phyloP scores from a whole-genome alignment of 2,113 vertebrate species.

The Ginglymostoma cirratum region DNA sequence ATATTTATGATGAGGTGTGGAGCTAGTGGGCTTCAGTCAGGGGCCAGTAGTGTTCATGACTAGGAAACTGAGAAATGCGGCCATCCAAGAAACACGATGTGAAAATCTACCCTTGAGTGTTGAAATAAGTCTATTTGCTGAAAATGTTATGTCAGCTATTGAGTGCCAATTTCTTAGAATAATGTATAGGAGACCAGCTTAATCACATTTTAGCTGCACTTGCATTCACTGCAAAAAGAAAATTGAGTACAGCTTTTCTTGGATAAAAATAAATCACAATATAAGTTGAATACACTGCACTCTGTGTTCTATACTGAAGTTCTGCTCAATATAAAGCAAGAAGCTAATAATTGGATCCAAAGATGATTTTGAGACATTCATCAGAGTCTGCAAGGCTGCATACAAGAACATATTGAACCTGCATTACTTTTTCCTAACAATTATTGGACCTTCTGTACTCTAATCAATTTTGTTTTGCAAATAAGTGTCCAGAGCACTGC shows the following conservation, averaged over 20 bases:
- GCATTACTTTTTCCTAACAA: neutral
- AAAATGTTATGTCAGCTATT: neutral
- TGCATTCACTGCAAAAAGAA: neutral
- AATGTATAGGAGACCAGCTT: neutral
- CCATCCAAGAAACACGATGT: neutral
- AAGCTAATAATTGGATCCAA: neutral
- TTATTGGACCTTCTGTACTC: neutral
- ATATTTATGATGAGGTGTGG: neutral
- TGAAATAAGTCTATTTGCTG: neutral
- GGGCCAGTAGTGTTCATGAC: neutral
- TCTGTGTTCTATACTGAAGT: neutral
- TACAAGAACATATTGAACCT: neutral
- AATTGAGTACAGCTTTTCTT: neutral
- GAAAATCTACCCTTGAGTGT: neutral
- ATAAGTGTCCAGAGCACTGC: neutral
- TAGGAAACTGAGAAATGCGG: neutral
- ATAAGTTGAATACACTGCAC: neutral
- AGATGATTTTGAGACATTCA: neutral
- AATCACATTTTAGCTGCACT: neutral
- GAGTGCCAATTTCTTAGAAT: neutral
- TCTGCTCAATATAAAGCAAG: neutral
- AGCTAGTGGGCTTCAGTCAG: no score
- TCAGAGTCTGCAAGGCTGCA: neutral
- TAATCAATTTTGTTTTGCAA: neutral
- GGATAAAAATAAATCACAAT: slow-evolving; percentile 12